Base-by-base conservation (phyloP, 2,113 vertebrate species). In the Labeo rohita region DNA sequence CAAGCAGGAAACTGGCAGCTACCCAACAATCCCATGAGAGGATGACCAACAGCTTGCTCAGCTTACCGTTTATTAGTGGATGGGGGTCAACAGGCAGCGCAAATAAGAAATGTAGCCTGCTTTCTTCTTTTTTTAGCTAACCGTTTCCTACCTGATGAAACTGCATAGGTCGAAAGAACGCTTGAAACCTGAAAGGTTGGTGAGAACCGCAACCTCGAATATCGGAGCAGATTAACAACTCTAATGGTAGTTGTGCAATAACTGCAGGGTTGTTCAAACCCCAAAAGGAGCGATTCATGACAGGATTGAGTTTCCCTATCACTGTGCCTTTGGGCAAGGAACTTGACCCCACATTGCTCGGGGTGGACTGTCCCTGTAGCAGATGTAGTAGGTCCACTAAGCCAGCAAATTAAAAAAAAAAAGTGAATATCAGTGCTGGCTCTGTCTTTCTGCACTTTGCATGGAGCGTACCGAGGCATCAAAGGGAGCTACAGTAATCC, bases 11-110 rank as follows among this genome's bases (percentile, higher is more conserved):
- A 93, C 92, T 95, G 94, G 94, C 92, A 95, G 93, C 93, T 93
- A 91, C 95, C 95, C 95, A 97, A 94, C 94, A 95, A 95, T 65
- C 96, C 96, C 95, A 95, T 93, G 92, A 92, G 95, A 95, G 95
- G 92, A 94, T 95, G 94, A 94, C 96, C 96, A 96, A 96, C 96
- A 95, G 94, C 94, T 94, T 93, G 94, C 95, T 97, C 96, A 95
- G 94, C 94, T 98, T 97, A 96, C 95, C 93, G 92, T 93, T 94
- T 95, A 94, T 95, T 92, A 91, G 92, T 94, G 92, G 91, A 94
- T 92, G 92, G 91, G 91, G 66, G 90, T 91, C 90, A 91, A 77
- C 77, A 70, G 72, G 34, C 72, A 78, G 50, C 39, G 16, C 49
- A 74, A 90, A 86, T 88, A 87, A 87, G 89, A 91, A 90, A 92